Conservation (phyloP, 2,888 invertebrate genomes). For the Sphaeridia pumilis region DNA sequence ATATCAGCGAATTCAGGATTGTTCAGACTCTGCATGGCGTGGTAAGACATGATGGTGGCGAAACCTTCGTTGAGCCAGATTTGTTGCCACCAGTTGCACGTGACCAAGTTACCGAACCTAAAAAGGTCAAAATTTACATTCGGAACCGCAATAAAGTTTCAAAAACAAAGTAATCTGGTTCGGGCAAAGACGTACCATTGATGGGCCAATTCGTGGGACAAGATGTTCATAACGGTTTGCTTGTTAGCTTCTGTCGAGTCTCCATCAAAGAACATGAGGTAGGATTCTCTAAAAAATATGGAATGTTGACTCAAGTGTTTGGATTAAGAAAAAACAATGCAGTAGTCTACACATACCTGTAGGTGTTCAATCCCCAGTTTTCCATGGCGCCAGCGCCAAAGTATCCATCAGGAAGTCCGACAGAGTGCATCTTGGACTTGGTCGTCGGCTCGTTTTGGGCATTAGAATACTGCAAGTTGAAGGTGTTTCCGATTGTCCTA, state of each 20-base stretch:
- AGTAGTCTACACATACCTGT: constrained; percentile 15
- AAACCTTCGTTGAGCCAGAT: constrained; percentile 19
- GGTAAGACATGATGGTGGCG: background rate
- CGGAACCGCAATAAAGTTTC: background rate
- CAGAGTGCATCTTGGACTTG: constrained; percentile 32
- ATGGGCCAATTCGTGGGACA: background rate
- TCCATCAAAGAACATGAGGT: background rate
- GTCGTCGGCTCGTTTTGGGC: background rate
- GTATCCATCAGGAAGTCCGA: constrained; percentile 17
- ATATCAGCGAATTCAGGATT: background rate
- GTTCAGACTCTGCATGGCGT: background rate
- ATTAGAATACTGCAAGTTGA: background rate
- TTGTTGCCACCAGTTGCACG: constrained; percentile 1
- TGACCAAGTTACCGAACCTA: background rate
- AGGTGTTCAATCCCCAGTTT: constrained; percentile 30
- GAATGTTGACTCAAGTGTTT: constrained; percentile 4
- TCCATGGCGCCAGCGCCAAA: constrained; percentile 20
- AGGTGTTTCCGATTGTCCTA: background rate
- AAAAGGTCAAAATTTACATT: background rate
- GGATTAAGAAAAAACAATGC: background rate
- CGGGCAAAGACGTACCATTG: background rate
- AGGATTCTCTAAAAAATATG: background rate
- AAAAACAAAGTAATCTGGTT: background rate
- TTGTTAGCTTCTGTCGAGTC: background rate
- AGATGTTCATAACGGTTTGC: background rate